A percentile compares a stretch with the other conserved stretches of the same genome.
These are phyloP conservation scores for Pterocles burchelli DNA, from an alignment of 2,113 vertebrate species.

Conservation along the genomic window DNA sequence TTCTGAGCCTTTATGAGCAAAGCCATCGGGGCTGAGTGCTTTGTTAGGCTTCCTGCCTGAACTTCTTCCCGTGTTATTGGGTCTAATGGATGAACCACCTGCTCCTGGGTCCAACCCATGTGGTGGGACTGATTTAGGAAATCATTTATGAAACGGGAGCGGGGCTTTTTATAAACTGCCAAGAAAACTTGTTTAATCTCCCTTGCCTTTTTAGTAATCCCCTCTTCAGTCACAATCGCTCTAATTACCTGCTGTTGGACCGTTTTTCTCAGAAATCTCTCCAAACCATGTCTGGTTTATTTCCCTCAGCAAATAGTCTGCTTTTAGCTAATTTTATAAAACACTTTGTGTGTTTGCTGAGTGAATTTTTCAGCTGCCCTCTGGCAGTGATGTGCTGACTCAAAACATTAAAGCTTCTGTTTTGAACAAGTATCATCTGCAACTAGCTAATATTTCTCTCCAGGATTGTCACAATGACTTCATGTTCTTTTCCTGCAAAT, in stretches of 20 bases:
- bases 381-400: constrained; percentile 54
- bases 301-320: constrained; percentile 12
- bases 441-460: background rate
- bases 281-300: background rate
- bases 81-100: background rate
- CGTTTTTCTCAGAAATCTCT: constrained; percentile 43
- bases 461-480: background rate
- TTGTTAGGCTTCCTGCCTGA: background rate
- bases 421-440: constrained; percentile 31
- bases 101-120: background rate
- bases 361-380: constrained; percentile 34
- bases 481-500: constrained; percentile 23
- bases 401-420: constrained; percentile 54
- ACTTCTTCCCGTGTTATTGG: background rate
- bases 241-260: constrained; percentile 47
- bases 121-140: background rate
- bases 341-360: constrained; percentile 34
- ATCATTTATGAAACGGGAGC: background rate
- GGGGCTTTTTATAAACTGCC: constrained; percentile 8
- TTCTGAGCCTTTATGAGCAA: background rate
- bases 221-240: constrained; percentile 10
- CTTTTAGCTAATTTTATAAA: constrained; percentile 56
- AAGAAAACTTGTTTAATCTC: constrained; percentile 32
- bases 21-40: background rate
- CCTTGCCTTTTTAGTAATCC: constrained; percentile 33